Evolutionary conservation across 1,140 invertebrate genomes (phyloP), one percentile per base, ranked within the genome.

Genomic region (Lepidurus couesii): DNA sequence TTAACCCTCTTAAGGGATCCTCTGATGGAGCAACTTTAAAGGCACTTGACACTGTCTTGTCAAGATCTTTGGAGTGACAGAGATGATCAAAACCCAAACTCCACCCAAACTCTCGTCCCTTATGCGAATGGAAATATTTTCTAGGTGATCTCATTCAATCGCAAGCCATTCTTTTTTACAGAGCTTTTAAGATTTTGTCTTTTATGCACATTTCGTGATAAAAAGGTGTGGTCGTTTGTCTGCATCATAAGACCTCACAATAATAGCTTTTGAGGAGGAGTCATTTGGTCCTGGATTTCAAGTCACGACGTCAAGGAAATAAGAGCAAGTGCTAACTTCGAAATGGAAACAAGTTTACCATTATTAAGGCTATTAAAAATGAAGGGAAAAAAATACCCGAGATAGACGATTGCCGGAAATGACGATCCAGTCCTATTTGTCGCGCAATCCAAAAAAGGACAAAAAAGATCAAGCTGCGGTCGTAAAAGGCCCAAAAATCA

Each of bases 11-110:
- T n/a, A 65, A 65, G 16, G 4, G 21, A 65, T 21, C 21, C 9
- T 65, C 1, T 65, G 53, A 65, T 65, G 53, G 7, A 65, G 21
- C 6, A 16, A 21, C 21, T 65, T 21, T 13, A 21, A 21, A 65
- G 53, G 53, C 53, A 65, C 53, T 65, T 65, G 53, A 65, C 53
- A 65, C 53, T n/a, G 6, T n/a, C 53, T 21, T 65, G 53, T 65
- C 53, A 65, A 65, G 13, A 65, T 65, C 16, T 7, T 21, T 65
- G 16, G 53, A 65, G 53, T 65, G 53, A 65, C 53, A n/a, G 16
- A 13, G 16, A 65, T n/a, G 53, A n/a, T 65, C 53, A n/a, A n/a
- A n/a, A n/a, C n/a, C n/a, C n/a, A n/a, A n/a, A n/a, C 53, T 21
- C 53, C 53, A 65, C 53, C 53, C 53, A 65, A 65, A 65, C 16